phyloP scores from a whole-genome alignment of 1,140 invertebrate genomes.

The Trachymyrmex septentrionalis region DNA sequence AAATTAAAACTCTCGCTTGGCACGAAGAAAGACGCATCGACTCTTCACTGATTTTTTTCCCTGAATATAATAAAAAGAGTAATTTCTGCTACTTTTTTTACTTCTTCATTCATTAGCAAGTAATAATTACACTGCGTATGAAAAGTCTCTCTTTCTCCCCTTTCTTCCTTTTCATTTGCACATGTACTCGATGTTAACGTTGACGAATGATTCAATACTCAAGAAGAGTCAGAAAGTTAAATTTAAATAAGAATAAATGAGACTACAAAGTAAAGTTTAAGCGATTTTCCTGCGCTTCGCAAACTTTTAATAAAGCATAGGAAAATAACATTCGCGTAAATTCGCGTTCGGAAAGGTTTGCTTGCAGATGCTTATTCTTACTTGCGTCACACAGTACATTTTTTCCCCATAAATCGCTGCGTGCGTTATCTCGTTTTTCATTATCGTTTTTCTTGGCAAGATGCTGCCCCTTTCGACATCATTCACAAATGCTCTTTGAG shows the following conservation, averaged over 20 bases:
- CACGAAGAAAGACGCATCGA: background rate
- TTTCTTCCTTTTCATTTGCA: no score
- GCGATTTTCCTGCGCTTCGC: background rate
- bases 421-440: background rate
- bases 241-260: conserved; percentile 40
- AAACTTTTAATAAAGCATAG: conserved; percentile 40
- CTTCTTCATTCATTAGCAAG: conserved; percentile 47
- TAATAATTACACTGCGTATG: conserved; percentile 20
- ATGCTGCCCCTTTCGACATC: no score
- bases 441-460: background rate
- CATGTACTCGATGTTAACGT: conserved; percentile 26
- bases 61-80: conserved; percentile 24
- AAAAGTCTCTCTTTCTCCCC: conserved; percentile 8
- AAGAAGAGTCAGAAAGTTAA: conserved; percentile 1
- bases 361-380: background rate
- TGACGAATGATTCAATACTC: conserved; percentile 45
- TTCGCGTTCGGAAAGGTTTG: background rate
- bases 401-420: conserved; percentile 3
- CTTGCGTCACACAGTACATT: background rate
- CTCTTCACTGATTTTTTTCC: background rate
- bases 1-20: conserved; percentile 9
- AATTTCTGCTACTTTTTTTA: conserved; percentile 40
- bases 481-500: background rate
- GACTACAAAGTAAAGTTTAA: conserved; percentile 1
- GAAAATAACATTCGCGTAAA: conserved; percentile 14